These are phyloP conservation scores for Lissocephala sabroskyi DNA, from an alignment of 2,888 invertebrate species.

Conservation along the genomic window DNA sequence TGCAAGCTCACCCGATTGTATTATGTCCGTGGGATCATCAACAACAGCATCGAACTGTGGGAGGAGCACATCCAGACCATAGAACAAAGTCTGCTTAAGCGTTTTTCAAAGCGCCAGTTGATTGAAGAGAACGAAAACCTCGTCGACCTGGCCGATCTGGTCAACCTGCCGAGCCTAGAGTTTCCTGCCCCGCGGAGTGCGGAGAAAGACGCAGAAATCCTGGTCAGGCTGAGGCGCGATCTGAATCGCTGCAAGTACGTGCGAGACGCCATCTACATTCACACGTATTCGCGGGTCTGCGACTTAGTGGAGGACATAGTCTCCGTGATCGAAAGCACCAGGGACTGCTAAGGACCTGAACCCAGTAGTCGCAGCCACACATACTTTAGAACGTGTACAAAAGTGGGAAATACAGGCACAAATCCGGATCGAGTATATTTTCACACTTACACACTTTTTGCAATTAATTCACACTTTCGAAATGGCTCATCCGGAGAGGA, in stretches of 20 bases:
- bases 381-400: too few species aligned
- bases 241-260: constrained; percentile 29
- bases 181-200: too few species aligned
- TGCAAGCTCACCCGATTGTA: constrained; percentile 26
- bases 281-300: constrained; percentile 49
- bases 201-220: background rate
- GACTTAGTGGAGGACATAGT: constrained; percentile 53
- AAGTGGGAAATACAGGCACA: too few species aligned
- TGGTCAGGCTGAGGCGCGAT: background rate
- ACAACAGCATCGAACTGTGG: constrained; percentile 48
- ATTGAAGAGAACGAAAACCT: constrained; percentile 10
- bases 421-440: too few species aligned
- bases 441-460: too few species aligned
- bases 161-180: constrained; percentile 17
- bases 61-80: constrained; percentile 27
- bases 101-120: background rate
- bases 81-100: constrained; percentile 22
- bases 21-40: constrained; percentile 51
- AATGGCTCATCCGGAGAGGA: background rate
- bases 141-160: background rate
- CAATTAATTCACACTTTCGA: too few species aligned
- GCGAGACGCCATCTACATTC: constrained; percentile 46
- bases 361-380: too few species aligned
- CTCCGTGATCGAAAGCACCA: constrained; percentile 55
- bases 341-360: background rate